Conservation (phyloP, 92 coral and sea anemone genomes). For the Porites lobata region DNA sequence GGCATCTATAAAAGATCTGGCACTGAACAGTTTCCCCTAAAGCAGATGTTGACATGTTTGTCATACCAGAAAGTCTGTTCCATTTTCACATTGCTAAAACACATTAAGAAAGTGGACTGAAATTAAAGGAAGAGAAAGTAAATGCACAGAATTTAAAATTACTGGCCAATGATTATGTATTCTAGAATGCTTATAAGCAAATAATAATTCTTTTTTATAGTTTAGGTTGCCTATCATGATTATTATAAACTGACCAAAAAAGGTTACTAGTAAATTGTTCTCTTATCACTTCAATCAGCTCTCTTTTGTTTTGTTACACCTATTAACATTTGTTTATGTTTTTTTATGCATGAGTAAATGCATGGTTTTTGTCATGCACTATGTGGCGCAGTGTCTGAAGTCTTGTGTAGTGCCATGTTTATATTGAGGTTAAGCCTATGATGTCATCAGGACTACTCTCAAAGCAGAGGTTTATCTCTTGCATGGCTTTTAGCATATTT, state of each 20-base stretch:
- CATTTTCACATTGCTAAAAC: too few species aligned
- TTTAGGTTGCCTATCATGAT: not conserved
- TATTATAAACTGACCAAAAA: not conserved
- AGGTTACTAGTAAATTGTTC: not conserved
- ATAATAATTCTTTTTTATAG: too few species aligned
- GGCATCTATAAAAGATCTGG: not conserved
- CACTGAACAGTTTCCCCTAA: slow-evolving; percentile 21
- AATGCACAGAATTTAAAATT: not conserved
- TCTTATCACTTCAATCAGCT: not conserved
- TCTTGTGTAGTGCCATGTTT: not conserved
- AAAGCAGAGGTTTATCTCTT: too few species aligned
- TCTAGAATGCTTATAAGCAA: too few species aligned
- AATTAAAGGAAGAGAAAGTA: not conserved
- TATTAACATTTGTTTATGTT: not conserved
- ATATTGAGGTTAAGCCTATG: not conserved
- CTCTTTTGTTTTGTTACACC: not conserved
- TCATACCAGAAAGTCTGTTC: slow-evolving; percentile 8
- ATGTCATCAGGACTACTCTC: not conserved
- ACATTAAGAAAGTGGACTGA: not conserved
- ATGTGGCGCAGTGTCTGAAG: not conserved
- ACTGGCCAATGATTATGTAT: too few species aligned
- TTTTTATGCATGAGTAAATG: too few species aligned
- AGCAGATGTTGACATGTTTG: slow-evolving; percentile 1
- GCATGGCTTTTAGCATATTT: too few species aligned
- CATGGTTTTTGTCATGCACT: not conserved